Evolutionary conservation across 2,797 vertebrate species (phyloP).

Genomic region (Emydoidea blandingii): DNA sequence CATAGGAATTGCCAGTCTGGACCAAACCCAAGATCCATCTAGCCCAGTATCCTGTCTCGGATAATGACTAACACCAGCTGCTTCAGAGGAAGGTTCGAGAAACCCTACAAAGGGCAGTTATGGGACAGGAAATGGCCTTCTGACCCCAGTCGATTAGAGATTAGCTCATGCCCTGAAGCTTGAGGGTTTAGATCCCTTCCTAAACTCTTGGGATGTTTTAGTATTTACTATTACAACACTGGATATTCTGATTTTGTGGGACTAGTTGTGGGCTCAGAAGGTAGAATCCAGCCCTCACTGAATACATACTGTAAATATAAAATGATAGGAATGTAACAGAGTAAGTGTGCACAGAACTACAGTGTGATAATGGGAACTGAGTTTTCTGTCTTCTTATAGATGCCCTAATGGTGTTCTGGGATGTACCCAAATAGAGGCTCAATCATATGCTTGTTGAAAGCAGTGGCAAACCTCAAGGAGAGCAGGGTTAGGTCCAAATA

Average conservation of each 20-base stretch:
- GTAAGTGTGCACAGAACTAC: background rate
- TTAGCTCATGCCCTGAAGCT: background rate
- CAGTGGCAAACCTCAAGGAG: background rate
- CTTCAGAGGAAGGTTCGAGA: background rate
- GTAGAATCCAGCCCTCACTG: background rate
- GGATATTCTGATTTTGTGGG: background rate
- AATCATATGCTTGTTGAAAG: background rate
- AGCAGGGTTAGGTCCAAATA: background rate
- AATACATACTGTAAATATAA: background rate
- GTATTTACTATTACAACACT: background rate
- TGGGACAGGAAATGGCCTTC: background rate
- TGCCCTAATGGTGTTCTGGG: background rate
- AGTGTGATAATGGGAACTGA: background rate
- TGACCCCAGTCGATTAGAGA: background rate
- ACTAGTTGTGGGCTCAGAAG: background rate
- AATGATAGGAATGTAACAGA: background rate
- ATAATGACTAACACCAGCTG: background rate
- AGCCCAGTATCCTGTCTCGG: background rate
- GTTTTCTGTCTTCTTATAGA: background rate
- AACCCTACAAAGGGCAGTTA: accelerated
- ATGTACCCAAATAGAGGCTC: background rate
- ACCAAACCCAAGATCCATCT: background rate
- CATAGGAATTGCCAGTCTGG: background rate
- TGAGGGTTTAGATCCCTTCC: background rate
- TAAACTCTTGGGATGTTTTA: background rate